phyloP scores from a whole-genome alignment of 2,113 vertebrate species.

The Poecile atricapillus region DNA sequence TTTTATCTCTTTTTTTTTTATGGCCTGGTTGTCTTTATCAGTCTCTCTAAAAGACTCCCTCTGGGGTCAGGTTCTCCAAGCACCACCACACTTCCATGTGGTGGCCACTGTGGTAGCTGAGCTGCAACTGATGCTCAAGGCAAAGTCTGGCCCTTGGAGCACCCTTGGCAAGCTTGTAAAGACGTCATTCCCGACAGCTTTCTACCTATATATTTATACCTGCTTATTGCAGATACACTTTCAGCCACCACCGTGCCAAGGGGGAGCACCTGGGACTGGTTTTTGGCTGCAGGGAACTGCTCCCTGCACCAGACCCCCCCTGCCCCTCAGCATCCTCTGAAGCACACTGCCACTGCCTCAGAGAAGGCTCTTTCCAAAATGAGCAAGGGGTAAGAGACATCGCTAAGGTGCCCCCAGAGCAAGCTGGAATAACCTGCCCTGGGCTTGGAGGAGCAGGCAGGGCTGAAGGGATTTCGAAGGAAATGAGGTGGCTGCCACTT shows the following conservation, averaged over 20 bases:
- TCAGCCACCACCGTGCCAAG: background rate
- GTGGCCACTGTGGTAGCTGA: accelerated
- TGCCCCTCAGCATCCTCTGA: background rate
- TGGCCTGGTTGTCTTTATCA: background rate
- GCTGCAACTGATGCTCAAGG: background rate
- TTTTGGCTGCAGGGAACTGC: background rate
- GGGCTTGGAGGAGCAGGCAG: background rate
- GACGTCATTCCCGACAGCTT: background rate
- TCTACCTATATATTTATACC: background rate
- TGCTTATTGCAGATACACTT: background rate
- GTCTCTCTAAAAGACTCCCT: background rate
- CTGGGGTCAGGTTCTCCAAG: background rate
- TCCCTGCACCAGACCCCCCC: background rate
- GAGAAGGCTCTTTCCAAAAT: background rate
- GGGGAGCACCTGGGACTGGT: accelerated
- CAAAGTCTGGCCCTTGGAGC: background rate
- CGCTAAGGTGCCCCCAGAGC: background rate
- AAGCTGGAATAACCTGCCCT: background rate
- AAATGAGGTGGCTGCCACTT: background rate
- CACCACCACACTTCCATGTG: accelerated
- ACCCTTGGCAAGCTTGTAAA: background rate
- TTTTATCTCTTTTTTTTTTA: background rate
- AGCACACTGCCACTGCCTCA: background rate
- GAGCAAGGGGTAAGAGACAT: background rate
- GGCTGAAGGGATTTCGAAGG: background rate